Base-by-base conservation (phyloP, 2,888 invertebrate species). In the Autographa gamma region DNA sequence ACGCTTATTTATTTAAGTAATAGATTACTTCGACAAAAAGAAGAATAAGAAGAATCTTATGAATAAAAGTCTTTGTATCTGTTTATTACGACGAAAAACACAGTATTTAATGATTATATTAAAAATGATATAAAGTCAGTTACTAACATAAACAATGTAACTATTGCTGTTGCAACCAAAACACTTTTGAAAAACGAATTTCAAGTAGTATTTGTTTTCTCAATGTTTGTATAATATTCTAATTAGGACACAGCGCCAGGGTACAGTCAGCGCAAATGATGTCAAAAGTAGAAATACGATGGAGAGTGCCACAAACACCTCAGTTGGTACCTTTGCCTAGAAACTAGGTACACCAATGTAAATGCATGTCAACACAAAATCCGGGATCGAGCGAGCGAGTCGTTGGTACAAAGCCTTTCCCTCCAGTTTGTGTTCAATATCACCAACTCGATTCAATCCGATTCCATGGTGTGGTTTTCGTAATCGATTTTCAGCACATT, bases 261-360 rank as follows among this genome's bases (percentile, higher is more conserved):
- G 59, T 19, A 63, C 72, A 66, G 71, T 52, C 74, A 61, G 25
- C 77, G 81, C 71, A 83, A 82, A 80, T 77, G 73, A 80, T 72
- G 73, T 63, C 54, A 67, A 77, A 82, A 69, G 61, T 60, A 75
- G 70, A 79, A 71, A 73, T 77, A 81, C 78, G 72, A 54, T 48
- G 63, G 52, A 56, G 64, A 70, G 54, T 32, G 56, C 60, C 38
- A 25, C 54, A 54, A 43, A 14, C 54, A n/a, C 43, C 48, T 48
- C 38, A 3, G 60, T 19, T 56, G 43, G 41, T 63, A 66, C 43
- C 11, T 18, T 67, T 60, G 63, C 56, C 59, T 66, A 70, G 79
- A 74, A n/a, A 74, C 43, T 78, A 59, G n/a, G 48, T 48, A 48
- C 60, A 61, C 43, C 62, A 62, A 64, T 59, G 61, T 71, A 66